A percentile compares a stretch with the other conserved stretches of the same genome.
phyloP scores from a whole-genome alignment of 2,113 vertebrate species.

The Corythaixoides concolor region DNA sequence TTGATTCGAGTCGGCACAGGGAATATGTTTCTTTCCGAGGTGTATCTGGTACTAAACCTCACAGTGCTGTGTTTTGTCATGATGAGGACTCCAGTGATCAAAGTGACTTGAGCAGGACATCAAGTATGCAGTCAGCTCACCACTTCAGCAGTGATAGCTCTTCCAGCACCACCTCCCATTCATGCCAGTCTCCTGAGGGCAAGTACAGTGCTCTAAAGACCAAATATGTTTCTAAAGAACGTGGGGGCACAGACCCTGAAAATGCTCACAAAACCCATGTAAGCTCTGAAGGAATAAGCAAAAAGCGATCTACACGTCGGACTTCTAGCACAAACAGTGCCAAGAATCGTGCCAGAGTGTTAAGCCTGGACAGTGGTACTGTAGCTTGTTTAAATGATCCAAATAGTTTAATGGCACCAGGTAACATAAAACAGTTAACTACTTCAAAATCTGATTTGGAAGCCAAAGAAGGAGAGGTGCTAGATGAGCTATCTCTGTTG shows the following conservation, averaged over 20 bases:
- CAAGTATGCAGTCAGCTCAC: constrained; percentile 90
- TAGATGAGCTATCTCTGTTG: constrained; percentile 93
- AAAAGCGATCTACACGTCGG: constrained; percentile 82
- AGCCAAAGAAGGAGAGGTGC: constrained; percentile 99
- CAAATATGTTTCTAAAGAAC: constrained; percentile 78
- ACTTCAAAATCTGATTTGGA: constrained; percentile 98
- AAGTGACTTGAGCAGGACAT: constrained; percentile 94
- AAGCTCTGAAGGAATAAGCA: constrained; percentile 76
- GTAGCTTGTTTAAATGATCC: constrained; percentile 94
- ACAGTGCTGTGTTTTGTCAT: constrained; percentile 85
- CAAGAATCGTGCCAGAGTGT: constrained; percentile 90
- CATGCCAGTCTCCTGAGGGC: constrained; percentile 90
- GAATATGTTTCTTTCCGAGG: constrained; percentile 88
- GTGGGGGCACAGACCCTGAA: constrained; percentile 70
- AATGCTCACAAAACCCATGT: constrained; percentile 68
- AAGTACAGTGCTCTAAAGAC: constrained; percentile 83
- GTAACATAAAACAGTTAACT: constrained; percentile 88
- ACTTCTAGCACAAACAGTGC: constrained; percentile 87
- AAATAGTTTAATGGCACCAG: constrained; percentile 85
- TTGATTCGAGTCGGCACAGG: constrained; percentile 92
- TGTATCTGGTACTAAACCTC: constrained; percentile 86
- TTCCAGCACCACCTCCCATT: constrained; percentile 90
- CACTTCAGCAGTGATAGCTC: constrained; percentile 95
- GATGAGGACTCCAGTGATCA: constrained; percentile 97
- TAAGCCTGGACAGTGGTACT: constrained; percentile 95